Conservation (phyloP, 2,113 vertebrate genomes). For the Fregetta grallaria region DNA sequence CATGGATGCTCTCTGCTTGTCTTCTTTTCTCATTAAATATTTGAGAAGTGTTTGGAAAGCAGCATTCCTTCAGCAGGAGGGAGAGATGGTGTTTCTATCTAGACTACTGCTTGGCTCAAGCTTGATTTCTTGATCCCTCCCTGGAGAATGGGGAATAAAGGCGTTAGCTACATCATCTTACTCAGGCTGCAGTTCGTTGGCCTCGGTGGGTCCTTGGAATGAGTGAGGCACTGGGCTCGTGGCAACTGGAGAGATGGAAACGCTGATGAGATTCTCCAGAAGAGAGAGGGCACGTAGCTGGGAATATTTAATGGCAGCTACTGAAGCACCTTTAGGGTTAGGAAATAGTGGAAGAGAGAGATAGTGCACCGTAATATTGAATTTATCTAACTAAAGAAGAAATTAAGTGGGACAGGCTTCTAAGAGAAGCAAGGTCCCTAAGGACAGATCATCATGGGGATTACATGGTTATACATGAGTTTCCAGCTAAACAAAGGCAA, state of each 20-base stretch:
- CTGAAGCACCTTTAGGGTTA: neutral
- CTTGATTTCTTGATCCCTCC: neutral
- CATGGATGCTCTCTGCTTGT: neutral
- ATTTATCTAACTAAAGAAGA: neutral
- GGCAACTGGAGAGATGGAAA: neutral
- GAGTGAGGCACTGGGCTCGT: neutral
- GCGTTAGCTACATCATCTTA: neutral
- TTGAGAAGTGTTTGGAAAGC: neutral
- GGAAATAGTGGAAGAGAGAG: neutral
- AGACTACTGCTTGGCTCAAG: neutral
- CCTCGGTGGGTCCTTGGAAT: neutral
- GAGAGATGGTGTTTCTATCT: neutral
- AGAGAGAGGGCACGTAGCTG: fast-evolving
- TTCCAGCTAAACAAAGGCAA: neutral
- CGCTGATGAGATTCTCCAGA: neutral
- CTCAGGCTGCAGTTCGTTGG: neutral
- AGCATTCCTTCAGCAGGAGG: neutral
- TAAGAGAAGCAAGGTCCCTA: neutral
- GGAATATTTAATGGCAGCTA: neutral
- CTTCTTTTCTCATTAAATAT: neutral
- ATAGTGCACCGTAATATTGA: neutral
- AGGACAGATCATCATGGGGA: neutral
- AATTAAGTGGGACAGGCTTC: neutral
- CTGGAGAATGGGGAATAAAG: neutral
- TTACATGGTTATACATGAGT: neutral